These are phyloP conservation scores for Parnassius mnemosyne DNA, from an alignment of 2,888 invertebrate genomes.

Conservation along the genomic window DNA sequence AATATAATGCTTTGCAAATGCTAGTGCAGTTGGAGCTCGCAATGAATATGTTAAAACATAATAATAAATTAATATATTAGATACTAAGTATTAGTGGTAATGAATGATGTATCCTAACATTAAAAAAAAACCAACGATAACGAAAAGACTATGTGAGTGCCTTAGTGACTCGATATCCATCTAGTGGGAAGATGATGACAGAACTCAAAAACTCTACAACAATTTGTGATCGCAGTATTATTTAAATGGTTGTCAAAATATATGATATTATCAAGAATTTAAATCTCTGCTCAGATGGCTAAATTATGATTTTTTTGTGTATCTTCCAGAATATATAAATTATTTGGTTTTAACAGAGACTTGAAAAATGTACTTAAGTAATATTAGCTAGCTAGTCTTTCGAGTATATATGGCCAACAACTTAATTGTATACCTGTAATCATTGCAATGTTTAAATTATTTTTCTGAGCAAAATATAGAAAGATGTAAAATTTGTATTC, in stretches of 20 bases:
- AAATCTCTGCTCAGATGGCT: constrained; percentile 5
- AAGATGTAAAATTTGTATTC: background rate
- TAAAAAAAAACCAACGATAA: constrained; percentile 51
- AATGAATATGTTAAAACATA: constrained; percentile 57
- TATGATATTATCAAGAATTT: constrained; percentile 7
- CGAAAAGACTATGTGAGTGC: constrained; percentile 52
- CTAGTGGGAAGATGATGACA: constrained; percentile 41
- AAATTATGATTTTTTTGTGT: constrained; percentile 6
- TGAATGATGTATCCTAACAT: constrained; percentile 65
- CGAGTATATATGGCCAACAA: background rate
- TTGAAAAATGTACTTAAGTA: constrained; percentile 22
- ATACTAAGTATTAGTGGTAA: constrained; percentile 47
- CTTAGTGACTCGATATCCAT: constrained; percentile 52
- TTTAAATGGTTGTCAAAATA: constrained; percentile 34
- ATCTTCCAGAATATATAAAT: background rate
- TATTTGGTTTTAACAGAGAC: constrained; percentile 9
- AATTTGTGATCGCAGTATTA: constrained; percentile 50
- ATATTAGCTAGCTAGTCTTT: constrained; percentile 13
- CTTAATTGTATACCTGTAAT: background rate
- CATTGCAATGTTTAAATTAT: background rate
- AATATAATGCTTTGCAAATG: constrained; percentile 23
- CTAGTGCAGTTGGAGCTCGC: constrained; percentile 60
- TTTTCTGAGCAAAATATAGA: background rate
- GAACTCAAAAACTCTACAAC: constrained; percentile 54
- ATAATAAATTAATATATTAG: constrained; percentile 70